Base-by-base conservation (phyloP, 2,888 invertebrate species). In the Oscheius sp. region DNA sequence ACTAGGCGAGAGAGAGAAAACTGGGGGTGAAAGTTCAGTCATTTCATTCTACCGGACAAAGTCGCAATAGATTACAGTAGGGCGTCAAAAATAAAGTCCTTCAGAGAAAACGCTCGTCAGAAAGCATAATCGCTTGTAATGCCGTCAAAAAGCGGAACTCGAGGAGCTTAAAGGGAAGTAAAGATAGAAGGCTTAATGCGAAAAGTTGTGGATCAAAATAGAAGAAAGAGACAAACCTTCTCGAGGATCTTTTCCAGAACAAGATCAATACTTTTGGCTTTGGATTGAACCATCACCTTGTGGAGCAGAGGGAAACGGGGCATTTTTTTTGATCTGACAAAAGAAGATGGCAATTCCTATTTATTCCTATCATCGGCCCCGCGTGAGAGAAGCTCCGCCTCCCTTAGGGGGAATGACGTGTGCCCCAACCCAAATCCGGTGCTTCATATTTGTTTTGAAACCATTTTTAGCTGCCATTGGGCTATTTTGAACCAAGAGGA, bases 301-400 rank as follows among this genome's bases (percentile, higher is more conserved):
- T 34, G 55, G 4, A 55, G 34, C 3, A 55, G 55, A 17, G 55
- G 55, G 20, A 55, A 55, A 20, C 55, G 55, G 33, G 55, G 55
- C 55, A 55, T 55, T 55, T 6, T 42, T 42, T 20, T 15, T 20
- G 20, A 42, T 20, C 4, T 20, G 42, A 3, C 42, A 3, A 42
- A 15, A 10, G 42, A 42, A n/a, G n/a, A n/a, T n/a, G n/a, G n/a
- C n/a, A n/a, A 42, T 42, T 17, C 42, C 42, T 55, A 55, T 55
- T 55, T 55, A 55, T 55, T n/a, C 55, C 17, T 55, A 34, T 4
- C 34, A 2, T n/a, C 12, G n/a, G 34, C 12, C 33, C 17, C 33
- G 55, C 15, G 55, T 17, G 17, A 15, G 42, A 42, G n/a, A 17
- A 4, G 55, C 55, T 34, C 55, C 55, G 55, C 55, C 55, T 37